phyloP scores from a whole-genome alignment of 2,797 vertebrate genomes.

The Bucorvus abyssinicus region DNA sequence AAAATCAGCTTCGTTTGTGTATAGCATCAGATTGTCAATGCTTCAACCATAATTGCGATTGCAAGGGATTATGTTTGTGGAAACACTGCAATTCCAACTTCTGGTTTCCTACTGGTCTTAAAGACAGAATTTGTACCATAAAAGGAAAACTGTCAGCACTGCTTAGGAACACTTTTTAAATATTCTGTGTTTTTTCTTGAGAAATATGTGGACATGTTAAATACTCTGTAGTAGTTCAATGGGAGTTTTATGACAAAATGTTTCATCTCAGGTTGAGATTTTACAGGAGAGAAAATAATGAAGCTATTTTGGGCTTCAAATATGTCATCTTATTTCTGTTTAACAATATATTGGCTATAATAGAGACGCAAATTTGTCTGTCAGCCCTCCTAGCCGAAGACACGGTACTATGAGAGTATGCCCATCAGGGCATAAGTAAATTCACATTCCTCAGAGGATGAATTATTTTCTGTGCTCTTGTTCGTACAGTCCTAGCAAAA shows the following conservation, averaged over 20 bases:
- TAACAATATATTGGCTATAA: neutral
- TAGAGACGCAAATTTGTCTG: neutral
- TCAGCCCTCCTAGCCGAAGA: neutral
- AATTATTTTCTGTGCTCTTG: neutral
- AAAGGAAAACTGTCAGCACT: neutral
- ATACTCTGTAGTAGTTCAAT: neutral
- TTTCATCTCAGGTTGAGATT: neutral
- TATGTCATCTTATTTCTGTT: neutral
- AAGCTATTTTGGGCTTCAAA: neutral
- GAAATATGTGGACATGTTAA: neutral
- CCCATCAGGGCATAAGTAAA: neutral
- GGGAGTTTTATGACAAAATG: neutral
- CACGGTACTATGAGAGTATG: neutral
- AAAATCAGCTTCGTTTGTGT: neutral
- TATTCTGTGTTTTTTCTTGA: neutral
- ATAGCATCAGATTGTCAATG: neutral
- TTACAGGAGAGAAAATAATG: neutral
- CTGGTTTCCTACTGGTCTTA: neutral
- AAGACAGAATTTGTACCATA: neutral
- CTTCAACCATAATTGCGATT: neutral
- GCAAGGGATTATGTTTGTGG: neutral
- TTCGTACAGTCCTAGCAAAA: neutral
- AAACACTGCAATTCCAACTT: neutral
- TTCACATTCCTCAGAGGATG: neutral
- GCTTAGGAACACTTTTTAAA: neutral